Percentiles rank a stretch among this genome's conserved stretches.
Evolutionary conservation across 1,140 invertebrate genomes (phyloP).

Genomic region (Sweltsa coloradensis): DNA sequence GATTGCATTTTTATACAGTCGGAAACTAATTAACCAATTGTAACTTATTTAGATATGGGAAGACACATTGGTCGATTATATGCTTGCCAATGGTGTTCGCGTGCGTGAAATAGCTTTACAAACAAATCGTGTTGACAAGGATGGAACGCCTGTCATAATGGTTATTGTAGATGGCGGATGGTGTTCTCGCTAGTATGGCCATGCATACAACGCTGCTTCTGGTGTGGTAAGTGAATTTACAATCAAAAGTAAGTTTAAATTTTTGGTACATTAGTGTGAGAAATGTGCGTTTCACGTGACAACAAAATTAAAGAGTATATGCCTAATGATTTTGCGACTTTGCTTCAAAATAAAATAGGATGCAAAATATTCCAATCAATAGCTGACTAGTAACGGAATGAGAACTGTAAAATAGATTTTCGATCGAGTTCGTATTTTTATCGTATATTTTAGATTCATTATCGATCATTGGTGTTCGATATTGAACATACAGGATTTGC

Average conservation of each 20-base stretch:
- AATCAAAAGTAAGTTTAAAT: not conserved
- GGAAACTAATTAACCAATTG: not conserved
- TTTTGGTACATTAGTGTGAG: not conserved
- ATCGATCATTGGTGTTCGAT: no score
- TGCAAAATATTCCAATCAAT: no score
- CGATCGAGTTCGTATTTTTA: no score
- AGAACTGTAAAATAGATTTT: no score
- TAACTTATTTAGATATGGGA: slow-evolving; percentile 8
- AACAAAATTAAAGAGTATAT: no score
- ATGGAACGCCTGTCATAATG: slow-evolving; percentile 13
- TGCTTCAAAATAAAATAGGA: no score
- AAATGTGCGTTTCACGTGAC: no score
- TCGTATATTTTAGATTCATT: not conserved
- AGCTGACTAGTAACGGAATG: no score
- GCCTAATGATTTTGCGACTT: no score
- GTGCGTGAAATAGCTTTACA: slow-evolving; percentile 14
- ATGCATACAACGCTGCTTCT: slow-evolving; percentile 12
- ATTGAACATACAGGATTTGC: no score
- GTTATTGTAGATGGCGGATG: slow-evolving; percentile 14
- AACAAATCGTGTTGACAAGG: slow-evolving; percentile 11
- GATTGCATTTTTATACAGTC: not conserved
- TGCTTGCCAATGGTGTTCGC: slow-evolving; percentile 15
- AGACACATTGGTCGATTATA: slow-evolving; percentile 8
- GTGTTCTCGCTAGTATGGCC: slow-evolving; percentile 14
- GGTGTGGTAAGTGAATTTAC: slow-evolving; percentile 13